These are phyloP conservation scores for Pao palembangensis DNA, from an alignment of 2,113 vertebrate species.

Conservation along the genomic window DNA sequence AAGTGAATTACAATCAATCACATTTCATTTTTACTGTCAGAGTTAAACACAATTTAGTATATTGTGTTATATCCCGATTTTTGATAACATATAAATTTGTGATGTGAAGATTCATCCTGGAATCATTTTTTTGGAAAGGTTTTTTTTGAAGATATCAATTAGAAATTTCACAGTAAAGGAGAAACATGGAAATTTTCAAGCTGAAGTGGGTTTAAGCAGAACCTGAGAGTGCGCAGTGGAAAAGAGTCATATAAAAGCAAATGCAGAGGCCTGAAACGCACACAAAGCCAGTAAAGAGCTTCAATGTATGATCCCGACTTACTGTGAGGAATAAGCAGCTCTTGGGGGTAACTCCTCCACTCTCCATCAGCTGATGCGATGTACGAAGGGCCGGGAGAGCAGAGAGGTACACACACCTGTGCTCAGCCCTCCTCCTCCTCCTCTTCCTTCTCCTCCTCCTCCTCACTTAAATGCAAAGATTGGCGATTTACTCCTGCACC, in stretches of 20 bases:
- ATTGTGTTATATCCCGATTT: no score
- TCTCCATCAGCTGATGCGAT: constrained; percentile 36
- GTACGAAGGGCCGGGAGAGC: constrained; percentile 24
- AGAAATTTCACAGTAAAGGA: no score
- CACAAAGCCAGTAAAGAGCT: constrained; percentile 26
- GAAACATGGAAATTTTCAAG: background rate
- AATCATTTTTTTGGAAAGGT: no score
- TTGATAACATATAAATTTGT: no score
- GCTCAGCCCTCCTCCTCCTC: constrained; percentile 19
- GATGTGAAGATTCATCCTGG: no score
- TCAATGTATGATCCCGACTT: constrained; percentile 36
- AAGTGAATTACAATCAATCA: no score
- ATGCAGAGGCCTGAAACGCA: constrained; percentile 2
- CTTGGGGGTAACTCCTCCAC: constrained; percentile 25
- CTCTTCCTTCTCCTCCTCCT: constrained; percentile 5
- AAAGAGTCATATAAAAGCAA: constrained; percentile 3
- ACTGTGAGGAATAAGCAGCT: constrained; percentile 38
- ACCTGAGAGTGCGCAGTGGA: constrained; percentile 2
- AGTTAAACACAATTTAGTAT: no score
- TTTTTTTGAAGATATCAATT: no score
- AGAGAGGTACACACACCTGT: constrained; percentile 38
- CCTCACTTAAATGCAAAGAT: background rate
- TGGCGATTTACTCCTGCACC: background rate
- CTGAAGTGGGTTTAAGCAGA: background rate
- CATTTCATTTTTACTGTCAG: no score